A percentile compares a stretch with the other conserved stretches of the same genome.
Conservation (phyloP, 2,113 vertebrate species). For the Proteles cristata region DNA sequence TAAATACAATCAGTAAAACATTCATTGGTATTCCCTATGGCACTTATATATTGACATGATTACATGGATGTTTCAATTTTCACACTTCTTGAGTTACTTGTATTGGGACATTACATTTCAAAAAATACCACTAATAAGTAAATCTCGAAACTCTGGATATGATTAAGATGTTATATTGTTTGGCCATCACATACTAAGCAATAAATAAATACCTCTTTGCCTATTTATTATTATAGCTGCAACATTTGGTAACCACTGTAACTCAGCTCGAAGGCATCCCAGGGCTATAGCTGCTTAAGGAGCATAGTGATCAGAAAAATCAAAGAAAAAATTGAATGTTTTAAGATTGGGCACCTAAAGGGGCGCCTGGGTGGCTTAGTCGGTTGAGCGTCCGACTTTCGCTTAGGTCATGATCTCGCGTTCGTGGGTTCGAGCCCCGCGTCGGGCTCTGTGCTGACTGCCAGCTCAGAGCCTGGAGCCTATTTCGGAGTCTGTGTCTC, state of each 20-base stretch:
- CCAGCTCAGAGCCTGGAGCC: too few species aligned
- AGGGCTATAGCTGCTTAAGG: not conserved
- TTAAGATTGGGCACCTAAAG: not conserved
- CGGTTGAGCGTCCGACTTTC: too few species aligned
- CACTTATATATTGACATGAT: not conserved
- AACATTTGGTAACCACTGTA: slow-evolving; percentile 60
- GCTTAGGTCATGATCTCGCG: too few species aligned
- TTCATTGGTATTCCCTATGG: not conserved
- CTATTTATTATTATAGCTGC: not conserved
- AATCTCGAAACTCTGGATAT: not conserved
- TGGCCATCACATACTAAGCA: not conserved
- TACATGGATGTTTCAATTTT: slow-evolving; percentile 10
- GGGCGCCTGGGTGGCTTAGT: too few species aligned
- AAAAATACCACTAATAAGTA: slow-evolving; percentile 56
- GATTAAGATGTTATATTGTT: slow-evolving; percentile 29
- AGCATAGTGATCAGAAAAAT: slow-evolving; percentile 3
- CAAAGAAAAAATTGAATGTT: slow-evolving; percentile 24
- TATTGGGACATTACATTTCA: slow-evolving; percentile 33
- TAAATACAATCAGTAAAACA: slow-evolving; percentile 27
- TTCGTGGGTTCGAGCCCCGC: too few species aligned
- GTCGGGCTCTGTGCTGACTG: too few species aligned
- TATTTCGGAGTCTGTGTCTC: too few species aligned
- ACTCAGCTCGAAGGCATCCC: not conserved
- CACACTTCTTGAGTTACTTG: not conserved
- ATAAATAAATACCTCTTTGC: not conserved